A percentile compares a stretch with the other conserved stretches of the same genome.
Conservation (phyloP, 1,140 invertebrate genomes). For the Andrena cerasifolii region DNA sequence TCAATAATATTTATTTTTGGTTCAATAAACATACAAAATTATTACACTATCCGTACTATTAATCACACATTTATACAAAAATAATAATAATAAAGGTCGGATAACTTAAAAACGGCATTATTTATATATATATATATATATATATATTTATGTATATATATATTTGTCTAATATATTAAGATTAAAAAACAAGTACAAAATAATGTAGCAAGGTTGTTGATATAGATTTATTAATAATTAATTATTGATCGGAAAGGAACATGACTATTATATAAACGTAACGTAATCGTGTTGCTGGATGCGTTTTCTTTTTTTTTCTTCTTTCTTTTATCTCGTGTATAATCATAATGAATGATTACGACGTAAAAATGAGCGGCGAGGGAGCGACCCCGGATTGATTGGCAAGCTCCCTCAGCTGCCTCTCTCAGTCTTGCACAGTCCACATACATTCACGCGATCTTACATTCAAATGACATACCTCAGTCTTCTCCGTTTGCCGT, state of each 20-base stretch:
- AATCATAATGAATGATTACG: conserved; percentile 75
- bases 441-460: conserved; percentile 66
- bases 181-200: conserved; percentile 80
- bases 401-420: conserved; percentile 69
- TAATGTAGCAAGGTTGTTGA: conserved; percentile 72
- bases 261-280: conserved; percentile 77
- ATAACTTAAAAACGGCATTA: conserved; percentile 76
- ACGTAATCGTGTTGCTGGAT: conserved; percentile 73
- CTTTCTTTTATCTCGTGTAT: conserved; percentile 60
- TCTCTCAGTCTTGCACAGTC: conserved; percentile 78
- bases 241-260: conserved; percentile 76
- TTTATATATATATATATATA: conserved; percentile 73
- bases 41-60: conserved; percentile 82
- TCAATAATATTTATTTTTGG: conserved; percentile 83
- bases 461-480: conserved; percentile 47
- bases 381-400: conserved; percentile 70
- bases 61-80: conserved; percentile 83
- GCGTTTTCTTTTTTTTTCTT: conserved; percentile 60
- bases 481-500: conserved; percentile 31
- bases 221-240: conserved; percentile 68
- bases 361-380: conserved; percentile 76
- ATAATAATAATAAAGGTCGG: conserved; percentile 74
- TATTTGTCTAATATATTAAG: conserved; percentile 73
- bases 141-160: conserved; percentile 71
- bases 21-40: conserved; percentile 83